Evolutionary conservation across 2,113 vertebrate genomes (phyloP).

Genomic region (Diphyllodes magnificus): DNA sequence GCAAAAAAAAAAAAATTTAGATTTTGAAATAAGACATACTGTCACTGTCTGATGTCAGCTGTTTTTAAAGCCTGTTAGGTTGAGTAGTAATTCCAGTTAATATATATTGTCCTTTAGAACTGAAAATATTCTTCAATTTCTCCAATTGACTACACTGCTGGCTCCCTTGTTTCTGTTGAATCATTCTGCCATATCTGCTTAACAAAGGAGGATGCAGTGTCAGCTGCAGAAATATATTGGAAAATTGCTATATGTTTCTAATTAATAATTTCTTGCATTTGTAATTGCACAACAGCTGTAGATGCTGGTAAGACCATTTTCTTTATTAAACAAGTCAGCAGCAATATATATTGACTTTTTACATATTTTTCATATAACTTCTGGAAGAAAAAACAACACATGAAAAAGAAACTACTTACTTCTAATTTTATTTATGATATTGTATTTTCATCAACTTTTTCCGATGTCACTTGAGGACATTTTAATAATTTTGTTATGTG

Average conservation of each 20-base stretch:
- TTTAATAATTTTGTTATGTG: background rate
- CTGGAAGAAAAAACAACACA: background rate
- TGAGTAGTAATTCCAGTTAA: background rate
- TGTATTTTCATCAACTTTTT: background rate
- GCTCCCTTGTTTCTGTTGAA: background rate
- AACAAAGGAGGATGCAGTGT: background rate
- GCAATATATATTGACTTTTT: background rate
- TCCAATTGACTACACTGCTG: background rate
- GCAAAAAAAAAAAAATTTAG: background rate
- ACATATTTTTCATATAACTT: background rate
- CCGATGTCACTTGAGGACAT: background rate
- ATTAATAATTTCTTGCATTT: background rate
- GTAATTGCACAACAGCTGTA: background rate
- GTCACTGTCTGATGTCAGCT: background rate
- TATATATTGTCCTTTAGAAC: background rate
- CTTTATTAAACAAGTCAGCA: background rate
- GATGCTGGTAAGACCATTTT: background rate
- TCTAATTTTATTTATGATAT: background rate
- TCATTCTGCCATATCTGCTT: background rate
- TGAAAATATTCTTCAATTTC: background rate
- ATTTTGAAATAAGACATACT: background rate
- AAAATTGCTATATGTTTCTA: background rate
- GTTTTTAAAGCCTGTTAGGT: background rate
- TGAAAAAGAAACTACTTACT: background rate
- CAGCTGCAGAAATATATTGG: background rate